Evolutionary conservation across 2,113 vertebrate species (phyloP).

Genomic region (Syrmaticus mikado): DNA sequence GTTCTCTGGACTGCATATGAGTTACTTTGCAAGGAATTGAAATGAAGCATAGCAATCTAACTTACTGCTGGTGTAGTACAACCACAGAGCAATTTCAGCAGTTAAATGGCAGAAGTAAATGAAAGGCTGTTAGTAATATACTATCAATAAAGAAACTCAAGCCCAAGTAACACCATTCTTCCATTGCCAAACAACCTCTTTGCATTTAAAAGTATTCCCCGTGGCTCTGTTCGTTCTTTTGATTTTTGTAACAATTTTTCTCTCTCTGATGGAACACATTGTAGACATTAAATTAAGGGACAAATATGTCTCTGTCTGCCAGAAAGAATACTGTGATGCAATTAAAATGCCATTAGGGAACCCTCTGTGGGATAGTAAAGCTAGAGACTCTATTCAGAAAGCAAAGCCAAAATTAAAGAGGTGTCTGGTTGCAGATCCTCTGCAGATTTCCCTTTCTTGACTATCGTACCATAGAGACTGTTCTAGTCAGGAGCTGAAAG

Average conservation of each 20-base stretch:
- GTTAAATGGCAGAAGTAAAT: constrained; percentile 12
- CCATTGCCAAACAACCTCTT: constrained; percentile 25
- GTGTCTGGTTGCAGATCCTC: constrained; percentile 72
- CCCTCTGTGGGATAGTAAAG: constrained; percentile 60
- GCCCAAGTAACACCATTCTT: background rate
- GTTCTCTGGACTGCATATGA: background rate
- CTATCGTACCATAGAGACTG: constrained; percentile 33
- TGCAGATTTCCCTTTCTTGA: constrained; percentile 65
- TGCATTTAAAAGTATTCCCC: constrained; percentile 53
- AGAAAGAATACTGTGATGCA: constrained; percentile 68
- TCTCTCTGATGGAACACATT: constrained; percentile 69
- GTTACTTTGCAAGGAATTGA: background rate
- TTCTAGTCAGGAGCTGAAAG: constrained; percentile 45
- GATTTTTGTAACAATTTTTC: constrained; percentile 61
- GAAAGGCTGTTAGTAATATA: background rate
- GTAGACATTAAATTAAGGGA: constrained; percentile 71
- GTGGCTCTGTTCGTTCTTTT: constrained; percentile 35
- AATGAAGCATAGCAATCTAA: background rate
- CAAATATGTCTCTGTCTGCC: constrained; percentile 66
- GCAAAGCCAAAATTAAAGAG: constrained; percentile 67
- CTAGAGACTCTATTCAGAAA: constrained; percentile 69
- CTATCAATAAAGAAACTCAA: constrained; percentile 26
- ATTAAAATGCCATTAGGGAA: constrained; percentile 72
- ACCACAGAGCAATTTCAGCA: background rate
- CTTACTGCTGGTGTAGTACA: background rate